Conservation (phyloP, 53 echinoderm and acorn worm genomes). For the Holothuria leucospilota region DNA sequence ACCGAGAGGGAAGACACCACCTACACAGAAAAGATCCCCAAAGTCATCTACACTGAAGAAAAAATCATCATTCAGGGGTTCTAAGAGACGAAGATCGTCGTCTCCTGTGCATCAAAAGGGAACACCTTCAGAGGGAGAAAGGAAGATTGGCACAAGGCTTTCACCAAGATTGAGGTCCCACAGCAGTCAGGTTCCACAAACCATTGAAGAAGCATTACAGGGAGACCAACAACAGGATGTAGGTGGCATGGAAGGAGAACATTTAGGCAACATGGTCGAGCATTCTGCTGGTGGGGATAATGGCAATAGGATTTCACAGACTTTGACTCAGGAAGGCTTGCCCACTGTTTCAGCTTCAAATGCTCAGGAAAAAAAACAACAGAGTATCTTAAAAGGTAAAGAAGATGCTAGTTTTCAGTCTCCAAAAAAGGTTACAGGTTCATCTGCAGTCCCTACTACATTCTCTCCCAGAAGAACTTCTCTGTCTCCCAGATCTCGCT, state of each 20-base stretch:
- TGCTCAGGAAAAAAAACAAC: no score
- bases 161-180: conserved; percentile 33
- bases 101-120: not conserved
- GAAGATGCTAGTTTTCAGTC: no score
- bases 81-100: conserved; percentile 4
- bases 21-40: not conserved
- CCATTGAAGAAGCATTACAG: no score
- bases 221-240: no score
- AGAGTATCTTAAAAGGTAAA: no score
- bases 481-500: conserved; percentile 30
- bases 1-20: not conserved
- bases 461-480: not conserved
- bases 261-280: no score
- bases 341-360: not conserved
- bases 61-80: not conserved
- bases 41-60: conserved; percentile 9
- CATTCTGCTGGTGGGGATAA: not conserved
- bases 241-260: no score
- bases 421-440: no score
- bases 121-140: not conserved
- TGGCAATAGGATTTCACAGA: not conserved
- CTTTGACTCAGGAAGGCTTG: conserved; percentile 9
- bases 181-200: no score
- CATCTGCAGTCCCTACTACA: no score
- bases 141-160: conserved; percentile 4